phyloP scores from a whole-genome alignment of 1,140 invertebrate species.

The Portunus trituberculatus region DNA sequence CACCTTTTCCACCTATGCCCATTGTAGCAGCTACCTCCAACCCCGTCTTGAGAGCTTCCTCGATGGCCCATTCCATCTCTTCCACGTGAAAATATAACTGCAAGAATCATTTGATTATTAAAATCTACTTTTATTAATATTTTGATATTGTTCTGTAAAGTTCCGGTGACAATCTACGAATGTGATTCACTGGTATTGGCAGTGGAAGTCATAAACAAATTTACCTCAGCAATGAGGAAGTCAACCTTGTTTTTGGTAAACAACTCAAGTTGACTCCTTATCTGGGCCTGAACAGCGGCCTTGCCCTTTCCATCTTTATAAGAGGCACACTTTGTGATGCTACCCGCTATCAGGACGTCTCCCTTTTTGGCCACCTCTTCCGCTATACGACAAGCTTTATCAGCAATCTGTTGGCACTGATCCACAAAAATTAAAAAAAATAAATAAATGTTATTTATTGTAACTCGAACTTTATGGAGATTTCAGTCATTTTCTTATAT shows the following conservation, averaged over 20 bases:
- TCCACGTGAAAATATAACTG: slow-evolving; percentile 81
- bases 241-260: slow-evolving; percentile 80
- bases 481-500: too few species aligned
- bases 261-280: slow-evolving; percentile 79
- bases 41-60: slow-evolving; percentile 78
- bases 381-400: slow-evolving; percentile 79
- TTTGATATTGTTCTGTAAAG: neutral
- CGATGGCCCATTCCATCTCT: slow-evolving; percentile 81
- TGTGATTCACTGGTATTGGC: too few species aligned
- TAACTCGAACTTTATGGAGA: too few species aligned
- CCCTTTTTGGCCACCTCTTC: slow-evolving; percentile 80
- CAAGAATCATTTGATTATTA: slow-evolving; percentile 18
- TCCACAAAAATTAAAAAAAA: neutral
- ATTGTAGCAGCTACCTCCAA: slow-evolving; percentile 79
- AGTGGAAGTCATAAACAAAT: neutral
- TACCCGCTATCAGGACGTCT: slow-evolving; percentile 79
- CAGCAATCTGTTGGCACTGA: slow-evolving; percentile 78
- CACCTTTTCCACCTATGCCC: slow-evolving; percentile 80
- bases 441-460: neutral
- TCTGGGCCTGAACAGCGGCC: slow-evolving; percentile 77
- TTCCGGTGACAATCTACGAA: neutral
- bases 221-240: slow-evolving; percentile 80
- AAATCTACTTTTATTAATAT: neutral
- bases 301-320: slow-evolving; percentile 79
- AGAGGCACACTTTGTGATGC: slow-evolving; percentile 80